Percentiles rank a stretch among this genome's conserved stretches.
Evolutionary conservation across 2,797 vertebrate species (phyloP).

Genomic region (Valencia hispanica): DNA sequence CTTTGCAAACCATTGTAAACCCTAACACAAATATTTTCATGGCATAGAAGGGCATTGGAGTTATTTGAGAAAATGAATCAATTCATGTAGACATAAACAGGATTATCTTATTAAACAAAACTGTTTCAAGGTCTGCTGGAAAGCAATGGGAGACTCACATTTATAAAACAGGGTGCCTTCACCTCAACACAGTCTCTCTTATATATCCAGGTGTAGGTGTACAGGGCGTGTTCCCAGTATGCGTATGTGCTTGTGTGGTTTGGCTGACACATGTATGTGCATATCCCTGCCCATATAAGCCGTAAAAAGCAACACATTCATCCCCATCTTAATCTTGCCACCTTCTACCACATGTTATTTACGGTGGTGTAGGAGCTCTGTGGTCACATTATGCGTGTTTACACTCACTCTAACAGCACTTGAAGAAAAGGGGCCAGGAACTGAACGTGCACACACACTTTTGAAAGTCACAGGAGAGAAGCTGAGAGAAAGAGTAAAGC

Average conservation of each 20-base stretch:
- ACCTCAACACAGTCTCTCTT: constrained; percentile 36
- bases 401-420: constrained; percentile 59
- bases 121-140: neutral
- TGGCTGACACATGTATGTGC: constrained; percentile 30
- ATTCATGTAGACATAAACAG: neutral
- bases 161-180: constrained; percentile 14
- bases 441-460: constrained; percentile 34
- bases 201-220: constrained; percentile 42
- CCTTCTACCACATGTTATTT: constrained; percentile 67
- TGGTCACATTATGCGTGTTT: constrained; percentile 62
- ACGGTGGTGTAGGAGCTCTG: constrained; percentile 54
- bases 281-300: constrained; percentile 56
- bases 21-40: neutral
- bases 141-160: neutral
- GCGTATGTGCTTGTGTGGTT: constrained; percentile 25
- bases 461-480: constrained; percentile 47
- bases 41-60: too few relatives aligned
- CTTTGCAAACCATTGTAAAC: neutral
- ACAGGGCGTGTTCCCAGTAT: constrained; percentile 10
- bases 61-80: neutral
- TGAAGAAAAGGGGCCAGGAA: constrained; percentile 62
- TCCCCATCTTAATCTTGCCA: constrained; percentile 24
- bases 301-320: constrained; percentile 55
- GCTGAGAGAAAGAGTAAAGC: constrained; percentile 45
- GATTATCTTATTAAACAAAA: neutral